These are phyloP conservation scores for Conopomorpha cramerella DNA, from an alignment of 1,140 invertebrate genomes.

Conservation along the genomic window DNA sequence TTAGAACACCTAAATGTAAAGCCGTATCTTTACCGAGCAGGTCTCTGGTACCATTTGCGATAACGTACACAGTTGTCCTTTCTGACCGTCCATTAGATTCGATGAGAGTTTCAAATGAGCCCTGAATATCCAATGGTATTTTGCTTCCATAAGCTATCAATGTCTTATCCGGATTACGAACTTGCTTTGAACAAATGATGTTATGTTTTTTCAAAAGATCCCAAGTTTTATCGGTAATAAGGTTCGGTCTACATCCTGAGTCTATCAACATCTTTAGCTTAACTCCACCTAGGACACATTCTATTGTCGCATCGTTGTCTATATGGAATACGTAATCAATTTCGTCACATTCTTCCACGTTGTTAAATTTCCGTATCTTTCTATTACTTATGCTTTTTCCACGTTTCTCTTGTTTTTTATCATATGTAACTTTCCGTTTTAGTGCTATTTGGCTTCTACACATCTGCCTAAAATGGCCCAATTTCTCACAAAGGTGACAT, in stretches of 20 bases:
- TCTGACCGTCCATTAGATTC: constrained; percentile 1
- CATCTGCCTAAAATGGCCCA: not conserved
- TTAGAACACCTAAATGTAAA: constrained; percentile 9
- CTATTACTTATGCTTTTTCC: not conserved
- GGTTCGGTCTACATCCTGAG: constrained; percentile 13
- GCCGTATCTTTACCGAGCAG: constrained; percentile 14
- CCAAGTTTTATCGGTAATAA: constrained; percentile 14
- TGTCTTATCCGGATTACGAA: constrained; percentile 7
- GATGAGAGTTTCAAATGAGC: constrained; percentile 12
- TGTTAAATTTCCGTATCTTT: not conserved
- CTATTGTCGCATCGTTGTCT: constrained; percentile 6
- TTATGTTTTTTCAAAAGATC: constrained; percentile 5
- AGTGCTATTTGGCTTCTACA: not conserved
- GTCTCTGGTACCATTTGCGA: constrained; percentile 11
- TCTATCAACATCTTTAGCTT: constrained; percentile 12
- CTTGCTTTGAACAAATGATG: constrained; percentile 5
- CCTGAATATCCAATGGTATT: constrained; percentile 10
- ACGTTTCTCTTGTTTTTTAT: not conserved
- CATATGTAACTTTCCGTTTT: not conserved
- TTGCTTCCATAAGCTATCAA: constrained; percentile 8
- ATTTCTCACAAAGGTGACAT: not conserved
- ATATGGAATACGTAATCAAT: constrained; percentile 10
- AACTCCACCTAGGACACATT: constrained; percentile 12
- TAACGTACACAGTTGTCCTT: constrained; percentile 6
- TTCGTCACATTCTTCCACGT: not conserved